Base-by-base conservation (phyloP, 1,140 invertebrate species). In the Drosophila pseudoobscura region DNA sequence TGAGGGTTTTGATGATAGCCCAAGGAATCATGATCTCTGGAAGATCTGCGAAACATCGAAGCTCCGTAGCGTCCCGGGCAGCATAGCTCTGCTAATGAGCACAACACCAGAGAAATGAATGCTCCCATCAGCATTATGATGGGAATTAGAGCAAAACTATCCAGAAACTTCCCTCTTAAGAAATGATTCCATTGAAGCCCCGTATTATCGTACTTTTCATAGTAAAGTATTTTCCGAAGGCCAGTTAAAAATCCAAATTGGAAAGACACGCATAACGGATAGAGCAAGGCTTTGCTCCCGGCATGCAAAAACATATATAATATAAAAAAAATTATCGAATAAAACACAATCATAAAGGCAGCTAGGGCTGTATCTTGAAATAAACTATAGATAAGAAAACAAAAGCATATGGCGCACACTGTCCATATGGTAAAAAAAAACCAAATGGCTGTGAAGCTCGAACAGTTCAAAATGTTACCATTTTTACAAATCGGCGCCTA, bases 41-140 rank as follows among this genome's bases (percentile, higher is more conserved):
- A 39, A 4, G 24, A 26, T 26, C 2, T 8, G 20, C 22, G 22
- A 0, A 15, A 54, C 2, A 1, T 53, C 13, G 56, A 44, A 2
- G 39, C 15, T 24, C 63, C 57, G 20, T 61, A 66, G 9, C n/a
- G 52, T 5, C 63, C 63, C n/a, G 63, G 63, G 45, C n/a, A 52
- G 15, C 47, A 20, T 31, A 35, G 9, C 29, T 51, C 57, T 9
- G 45, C 29, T 1, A 61, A 0, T 5, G 31, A 1, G 17, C 46
- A 45, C 26, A 52, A 15, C 0, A 66, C 3, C 15, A 66, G 31
- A 15, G 9, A 52, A 22, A 20, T 3, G 3, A 43, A 0, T 6
- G 57, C 63, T 0, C 20, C 57, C 2, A 46, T n/a, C 4, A 46
- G 6, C 63, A 66, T 66, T 4, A 52, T 35, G 2, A 24, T 24